phyloP scores from a whole-genome alignment of 2,797 vertebrate genomes.

The Lithobates sylvaticus region DNA sequence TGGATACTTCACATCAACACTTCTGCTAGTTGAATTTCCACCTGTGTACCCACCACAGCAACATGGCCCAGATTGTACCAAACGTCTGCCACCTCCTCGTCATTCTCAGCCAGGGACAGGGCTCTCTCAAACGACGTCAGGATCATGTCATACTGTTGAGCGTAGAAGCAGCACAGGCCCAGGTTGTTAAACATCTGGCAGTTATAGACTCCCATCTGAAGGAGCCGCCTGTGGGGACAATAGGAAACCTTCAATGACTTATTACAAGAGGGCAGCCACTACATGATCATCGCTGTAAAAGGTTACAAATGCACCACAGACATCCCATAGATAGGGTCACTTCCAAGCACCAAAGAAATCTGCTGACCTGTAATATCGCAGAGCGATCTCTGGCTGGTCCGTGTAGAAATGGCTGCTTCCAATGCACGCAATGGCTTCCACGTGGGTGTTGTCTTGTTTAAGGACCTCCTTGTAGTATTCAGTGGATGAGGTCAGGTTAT shows the following conservation, averaged over 20 bases:
- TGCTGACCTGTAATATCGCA: slow-evolving; percentile 93
- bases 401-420: slow-evolving; percentile 98
- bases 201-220: slow-evolving; percentile 98
- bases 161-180: slow-evolving; percentile 97
- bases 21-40: no score
- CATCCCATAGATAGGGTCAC: neutral
- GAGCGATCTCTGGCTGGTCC: slow-evolving; percentile 94
- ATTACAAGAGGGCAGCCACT: neutral
- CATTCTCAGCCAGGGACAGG: slow-evolving; percentile 86
- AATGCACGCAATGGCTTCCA: slow-evolving; percentile 96
- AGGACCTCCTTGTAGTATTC: slow-evolving; percentile 96
- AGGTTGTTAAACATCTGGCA: slow-evolving; percentile 98
- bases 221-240: slow-evolving; percentile 84
- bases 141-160: slow-evolving; percentile 99
- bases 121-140: slow-evolving; percentile 95
- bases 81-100: slow-evolving; percentile 93
- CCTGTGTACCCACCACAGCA: slow-evolving; percentile 85
- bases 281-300: neutral
- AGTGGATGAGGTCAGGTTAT: slow-evolving; percentile 87
- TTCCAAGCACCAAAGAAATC: neutral
- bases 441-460: slow-evolving; percentile 95
- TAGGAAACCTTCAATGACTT: neutral
- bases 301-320: neutral
- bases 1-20: no score
- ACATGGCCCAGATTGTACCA: slow-evolving; percentile 98